Conservation (phyloP, 2,888 invertebrate genomes). For the Spatulosminthurus flaviceps region DNA sequence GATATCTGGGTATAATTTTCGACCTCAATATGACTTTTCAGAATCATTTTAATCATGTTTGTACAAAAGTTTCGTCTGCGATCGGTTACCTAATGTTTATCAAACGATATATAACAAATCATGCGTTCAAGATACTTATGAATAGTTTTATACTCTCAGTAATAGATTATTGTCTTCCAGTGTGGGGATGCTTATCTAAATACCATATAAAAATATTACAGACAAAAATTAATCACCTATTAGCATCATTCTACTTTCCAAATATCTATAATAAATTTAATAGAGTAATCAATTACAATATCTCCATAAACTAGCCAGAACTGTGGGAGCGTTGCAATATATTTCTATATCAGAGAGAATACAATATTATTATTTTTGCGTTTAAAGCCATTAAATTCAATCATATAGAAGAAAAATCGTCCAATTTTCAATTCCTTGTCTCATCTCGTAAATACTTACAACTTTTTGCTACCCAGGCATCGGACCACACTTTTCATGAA, state of each 20-base stretch:
- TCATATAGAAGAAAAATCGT: background rate
- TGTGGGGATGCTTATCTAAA: background rate
- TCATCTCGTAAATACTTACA: background rate
- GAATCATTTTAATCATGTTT: conserved; percentile 3
- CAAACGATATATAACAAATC: background rate
- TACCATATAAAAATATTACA: background rate
- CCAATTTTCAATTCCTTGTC: background rate
- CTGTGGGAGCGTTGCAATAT: too few relatives aligned
- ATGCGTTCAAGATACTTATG: background rate
- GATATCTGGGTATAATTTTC: conserved; percentile 18
- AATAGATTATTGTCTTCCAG: background rate
- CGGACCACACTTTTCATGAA: background rate
- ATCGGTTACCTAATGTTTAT: background rate
- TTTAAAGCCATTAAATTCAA: background rate
- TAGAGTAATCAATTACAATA: background rate
- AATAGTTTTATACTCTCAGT: background rate
- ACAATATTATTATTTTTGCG: background rate
- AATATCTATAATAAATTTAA: background rate
- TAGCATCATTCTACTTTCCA: background rate
- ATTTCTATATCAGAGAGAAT: too few relatives aligned
- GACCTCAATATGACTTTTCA: conserved; percentile 4
- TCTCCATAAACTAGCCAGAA: too few relatives aligned
- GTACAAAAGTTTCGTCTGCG: background rate
- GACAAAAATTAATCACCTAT: background rate
- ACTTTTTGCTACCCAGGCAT: background rate